Conservation (phyloP, 2,888 invertebrate species). For the Philonicus albiceps region DNA sequence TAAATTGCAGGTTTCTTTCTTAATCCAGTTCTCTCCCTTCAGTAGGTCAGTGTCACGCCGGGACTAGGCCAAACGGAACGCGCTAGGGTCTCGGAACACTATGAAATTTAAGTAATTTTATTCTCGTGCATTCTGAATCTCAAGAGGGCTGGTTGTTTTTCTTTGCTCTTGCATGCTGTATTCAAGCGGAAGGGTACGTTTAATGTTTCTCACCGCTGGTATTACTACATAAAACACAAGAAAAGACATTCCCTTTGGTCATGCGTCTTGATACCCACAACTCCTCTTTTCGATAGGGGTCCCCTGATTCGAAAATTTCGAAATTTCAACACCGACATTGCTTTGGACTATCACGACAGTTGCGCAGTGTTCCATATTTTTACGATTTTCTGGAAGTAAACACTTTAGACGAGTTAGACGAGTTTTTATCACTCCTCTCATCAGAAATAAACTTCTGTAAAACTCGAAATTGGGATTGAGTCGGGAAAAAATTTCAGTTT, state of each 20-base stretch:
- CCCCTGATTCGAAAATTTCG: neutral
- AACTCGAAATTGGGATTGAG: neutral
- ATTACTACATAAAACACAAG: neutral
- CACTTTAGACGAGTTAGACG: neutral
- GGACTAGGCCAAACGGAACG: neutral
- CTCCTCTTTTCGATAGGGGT: neutral
- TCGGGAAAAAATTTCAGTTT: slow-evolving; percentile 57
- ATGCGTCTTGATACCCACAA: neutral
- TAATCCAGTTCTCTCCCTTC: neutral
- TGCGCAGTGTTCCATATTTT: neutral
- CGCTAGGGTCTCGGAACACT: neutral
- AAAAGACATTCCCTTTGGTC: neutral
- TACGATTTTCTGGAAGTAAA: neutral
- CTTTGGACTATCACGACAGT: neutral
- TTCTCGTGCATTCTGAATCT: neutral
- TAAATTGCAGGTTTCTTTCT: neutral
- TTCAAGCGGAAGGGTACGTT: neutral
- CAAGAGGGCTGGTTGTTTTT: neutral
- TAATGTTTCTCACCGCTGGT: neutral
- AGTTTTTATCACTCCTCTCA: neutral
- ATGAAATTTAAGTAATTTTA: slow-evolving; percentile 11
- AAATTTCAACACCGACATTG: neutral
- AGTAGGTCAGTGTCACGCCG: slow-evolving; percentile 24
- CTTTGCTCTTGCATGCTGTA: neutral
- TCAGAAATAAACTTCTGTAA: neutral